Base-by-base conservation (phyloP, 1,140 invertebrate genomes). In the Neelides sp. region DNA sequence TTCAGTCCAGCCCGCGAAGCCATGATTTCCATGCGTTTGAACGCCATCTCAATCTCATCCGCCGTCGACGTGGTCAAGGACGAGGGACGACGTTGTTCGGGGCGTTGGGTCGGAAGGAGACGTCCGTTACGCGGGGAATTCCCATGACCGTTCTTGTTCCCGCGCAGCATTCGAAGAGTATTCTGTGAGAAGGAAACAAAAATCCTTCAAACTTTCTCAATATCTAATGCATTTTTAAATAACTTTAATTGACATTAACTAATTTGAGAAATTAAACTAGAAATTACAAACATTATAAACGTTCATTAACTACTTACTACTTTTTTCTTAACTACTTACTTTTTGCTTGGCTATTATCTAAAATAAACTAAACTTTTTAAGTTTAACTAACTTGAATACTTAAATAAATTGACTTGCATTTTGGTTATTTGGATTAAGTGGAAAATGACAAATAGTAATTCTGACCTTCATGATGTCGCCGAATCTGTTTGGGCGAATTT, bases 11-110 rank as follows among this genome's bases (percentile, higher is more conserved):
- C 54, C 17, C 52, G 27, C 2, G 52, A 45, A 1, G 58, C 54
- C 52, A 60, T 57, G 26, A 60, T 60, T 35, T 60, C 58, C 20
- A 60, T 60, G 22, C 58, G 24, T 37, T 60, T 60, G 32, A 60
- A 55, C 0, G 54, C 58, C 17, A 60, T 44, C 43, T 60, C 58
- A 26, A 60, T 36, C 22, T 50, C 47, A 40, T 52, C 50, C 2
- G 58, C 54, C 13, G 44, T 30, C 5, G 52, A 50, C 1, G 54
- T 52, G 2, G 51, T 41, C 0, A 60, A 39, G 10, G 54, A 20
- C 2, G 58, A 57, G 5, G 58, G 58, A 4, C 55, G 23, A 15
- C 51, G 2, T 4, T 50, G 43, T 24, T 44, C 32, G 26, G 42
- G 42, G 22, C n/a, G 26, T 17, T 44, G 28, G 28, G 42, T 8